Conservation (phyloP, 2,113 vertebrate genomes). For the Alces alces region DNA sequence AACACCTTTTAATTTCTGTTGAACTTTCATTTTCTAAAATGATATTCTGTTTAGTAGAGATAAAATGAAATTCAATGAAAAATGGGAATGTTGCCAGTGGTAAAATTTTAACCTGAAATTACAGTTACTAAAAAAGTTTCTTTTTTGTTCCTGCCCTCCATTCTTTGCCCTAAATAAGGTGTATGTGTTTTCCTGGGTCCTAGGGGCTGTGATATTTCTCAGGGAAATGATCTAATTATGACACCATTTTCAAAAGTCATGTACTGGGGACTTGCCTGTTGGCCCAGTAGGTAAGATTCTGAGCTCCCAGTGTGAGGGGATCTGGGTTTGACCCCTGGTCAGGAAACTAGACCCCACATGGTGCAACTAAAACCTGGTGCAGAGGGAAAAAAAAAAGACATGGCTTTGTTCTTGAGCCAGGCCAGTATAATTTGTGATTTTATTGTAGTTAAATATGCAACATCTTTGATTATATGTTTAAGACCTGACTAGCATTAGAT, state of each 20-base stretch:
- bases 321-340: not conserved
- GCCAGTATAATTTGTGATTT: not conserved
- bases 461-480: not conserved
- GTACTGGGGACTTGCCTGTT: not conserved
- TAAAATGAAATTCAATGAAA: not conserved
- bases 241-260: not conserved
- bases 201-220: not conserved
- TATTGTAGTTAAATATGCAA: not conserved
- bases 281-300: not conserved
- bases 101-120: not conserved
- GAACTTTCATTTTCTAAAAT: not conserved
- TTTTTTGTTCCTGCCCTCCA: not conserved
- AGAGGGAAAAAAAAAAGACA: fast-evolving
- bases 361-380: not conserved
- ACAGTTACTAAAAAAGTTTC: not conserved
- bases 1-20: not conserved
- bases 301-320: not conserved
- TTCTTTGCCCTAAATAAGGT: not conserved
- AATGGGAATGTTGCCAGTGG: not conserved
- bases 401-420: not conserved
- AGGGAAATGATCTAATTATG: not conserved
- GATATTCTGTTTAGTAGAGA: not conserved
- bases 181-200: not conserved
- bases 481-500: not conserved
- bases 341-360: not conserved